Evolutionary conservation across 2,113 vertebrate genomes (phyloP).

Genomic region (Cisticola juncidis): DNA sequence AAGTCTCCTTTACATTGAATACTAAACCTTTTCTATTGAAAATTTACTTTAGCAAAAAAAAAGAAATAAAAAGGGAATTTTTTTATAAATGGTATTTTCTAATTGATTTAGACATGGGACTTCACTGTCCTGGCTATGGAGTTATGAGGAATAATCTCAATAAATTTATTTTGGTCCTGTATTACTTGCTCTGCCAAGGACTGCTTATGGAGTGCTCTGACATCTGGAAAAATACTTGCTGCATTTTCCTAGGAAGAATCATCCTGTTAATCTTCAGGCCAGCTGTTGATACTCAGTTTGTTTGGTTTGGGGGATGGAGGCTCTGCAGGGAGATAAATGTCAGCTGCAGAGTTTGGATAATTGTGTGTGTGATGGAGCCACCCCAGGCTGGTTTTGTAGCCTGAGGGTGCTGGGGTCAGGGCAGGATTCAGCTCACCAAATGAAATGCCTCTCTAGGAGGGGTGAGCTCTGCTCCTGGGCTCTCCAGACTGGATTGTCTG

Average conservation of each 20-base stretch:
- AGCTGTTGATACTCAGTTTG: not conserved
- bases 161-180: not conserved
- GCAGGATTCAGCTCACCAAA: not conserved
- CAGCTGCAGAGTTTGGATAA: accelerated
- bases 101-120: not conserved
- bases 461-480: not conserved
- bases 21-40: not conserved
- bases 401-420: not conserved
- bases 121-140: not conserved
- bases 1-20: not conserved
- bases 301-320: not conserved
- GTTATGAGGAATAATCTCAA: not conserved
- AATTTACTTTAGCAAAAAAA: not conserved
- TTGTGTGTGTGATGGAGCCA: not conserved
- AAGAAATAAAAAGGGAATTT: not conserved
- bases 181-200: not conserved
- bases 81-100: not conserved
- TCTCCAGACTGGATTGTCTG: not conserved
- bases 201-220: not conserved
- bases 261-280: not conserved
- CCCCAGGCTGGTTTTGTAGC: not conserved
- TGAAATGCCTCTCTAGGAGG: not conserved
- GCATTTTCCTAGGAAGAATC: not conserved
- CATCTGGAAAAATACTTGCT: slow-evolving; percentile 13
- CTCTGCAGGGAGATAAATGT: not conserved